A percentile compares a stretch with the other conserved stretches of the same genome.
phyloP scores from a whole-genome alignment of 1,140 invertebrate genomes.

The Scaptomyza montana region DNA sequence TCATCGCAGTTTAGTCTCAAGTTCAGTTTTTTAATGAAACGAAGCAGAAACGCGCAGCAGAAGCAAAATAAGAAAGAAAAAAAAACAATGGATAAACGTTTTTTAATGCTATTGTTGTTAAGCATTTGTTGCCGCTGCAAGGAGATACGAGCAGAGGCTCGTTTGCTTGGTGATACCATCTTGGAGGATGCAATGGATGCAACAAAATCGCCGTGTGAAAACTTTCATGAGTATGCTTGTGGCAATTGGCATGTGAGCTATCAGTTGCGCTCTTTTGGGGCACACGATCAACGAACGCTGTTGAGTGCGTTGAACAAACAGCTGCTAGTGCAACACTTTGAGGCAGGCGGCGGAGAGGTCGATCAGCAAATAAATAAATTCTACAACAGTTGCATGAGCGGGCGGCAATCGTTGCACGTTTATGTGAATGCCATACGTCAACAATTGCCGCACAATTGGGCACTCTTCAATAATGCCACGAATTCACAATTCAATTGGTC shows the following conservation, averaged over 20 bases:
- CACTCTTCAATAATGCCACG: conserved; percentile 39
- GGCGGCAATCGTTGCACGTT: conserved; percentile 37
- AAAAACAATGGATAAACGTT: too few relatives aligned
- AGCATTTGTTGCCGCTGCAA: neutral
- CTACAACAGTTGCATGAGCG: conserved; percentile 58
- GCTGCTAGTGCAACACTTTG: conserved; percentile 53
- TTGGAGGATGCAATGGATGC: conserved; percentile 45
- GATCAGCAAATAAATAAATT: conserved; percentile 38
- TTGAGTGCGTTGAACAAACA: conserved; percentile 61
- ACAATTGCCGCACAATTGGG: conserved; percentile 39
- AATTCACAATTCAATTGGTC: conserved; percentile 51
- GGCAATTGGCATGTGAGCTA: conserved; percentile 66
- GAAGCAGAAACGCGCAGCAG: too few relatives aligned
- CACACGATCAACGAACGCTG: conserved; percentile 59
- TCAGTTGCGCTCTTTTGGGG: conserved; percentile 42
- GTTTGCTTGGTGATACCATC: neutral
- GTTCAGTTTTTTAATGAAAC: neutral
- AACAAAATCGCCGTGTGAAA: conserved; percentile 46
- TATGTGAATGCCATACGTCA: conserved; percentile 57
- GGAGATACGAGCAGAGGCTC: neutral
- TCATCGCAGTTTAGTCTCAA: neutral
- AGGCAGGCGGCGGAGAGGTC: neutral
- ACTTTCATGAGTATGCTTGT: conserved; percentile 72
- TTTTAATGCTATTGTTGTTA: too few relatives aligned
- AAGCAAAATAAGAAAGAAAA: too few relatives aligned